These are phyloP conservation scores for Epinephelus malabaricus DNA, from an alignment of 2,797 vertebrate species.

Conservation along the genomic window DNA sequence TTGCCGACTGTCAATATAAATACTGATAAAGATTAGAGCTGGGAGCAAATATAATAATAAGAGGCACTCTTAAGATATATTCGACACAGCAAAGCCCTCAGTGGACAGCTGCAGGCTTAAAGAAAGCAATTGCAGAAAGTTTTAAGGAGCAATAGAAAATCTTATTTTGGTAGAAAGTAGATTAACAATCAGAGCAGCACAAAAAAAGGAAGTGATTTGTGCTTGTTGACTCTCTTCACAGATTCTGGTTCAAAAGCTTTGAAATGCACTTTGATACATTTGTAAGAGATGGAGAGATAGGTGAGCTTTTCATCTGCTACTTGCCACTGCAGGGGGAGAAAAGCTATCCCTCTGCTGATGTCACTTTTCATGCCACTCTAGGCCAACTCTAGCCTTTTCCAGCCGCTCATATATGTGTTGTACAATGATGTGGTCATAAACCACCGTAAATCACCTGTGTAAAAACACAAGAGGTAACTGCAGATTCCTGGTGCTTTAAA, in stretches of 20 bases:
- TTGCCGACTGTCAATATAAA: slow-evolving; percentile 84
- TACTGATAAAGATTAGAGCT: slow-evolving; percentile 83
- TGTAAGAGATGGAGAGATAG: slow-evolving; percentile 63
- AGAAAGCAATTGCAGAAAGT: slow-evolving; percentile 78
- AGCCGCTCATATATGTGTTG: not conserved
- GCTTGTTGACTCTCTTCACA: slow-evolving; percentile 68
- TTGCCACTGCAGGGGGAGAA: slow-evolving; percentile 33
- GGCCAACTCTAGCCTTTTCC: not conserved
- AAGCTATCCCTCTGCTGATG: not conserved
- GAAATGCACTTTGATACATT: slow-evolving; percentile 59
- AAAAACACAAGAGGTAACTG: not conserved
- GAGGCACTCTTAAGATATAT: slow-evolving; percentile 74
- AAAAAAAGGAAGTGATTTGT: slow-evolving; percentile 76
- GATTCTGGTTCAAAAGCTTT: slow-evolving; percentile 71
- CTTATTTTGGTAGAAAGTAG: slow-evolving; percentile 80
- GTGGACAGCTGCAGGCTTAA: slow-evolving; percentile 84
- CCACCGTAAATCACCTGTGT: not conserved
- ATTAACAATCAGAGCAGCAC: slow-evolving; percentile 80
- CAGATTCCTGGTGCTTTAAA: not conserved
- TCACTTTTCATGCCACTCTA: slow-evolving; percentile 3
- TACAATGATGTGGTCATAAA: slow-evolving; percentile 1
- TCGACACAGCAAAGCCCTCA: slow-evolving; percentile 80
- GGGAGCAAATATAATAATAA: slow-evolving; percentile 82
- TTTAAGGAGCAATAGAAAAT: slow-evolving; percentile 80
- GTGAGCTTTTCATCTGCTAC: slow-evolving; percentile 60